Evolutionary conservation across 2,888 invertebrate genomes (phyloP).

Genomic region (Ophion obscuratus): DNA sequence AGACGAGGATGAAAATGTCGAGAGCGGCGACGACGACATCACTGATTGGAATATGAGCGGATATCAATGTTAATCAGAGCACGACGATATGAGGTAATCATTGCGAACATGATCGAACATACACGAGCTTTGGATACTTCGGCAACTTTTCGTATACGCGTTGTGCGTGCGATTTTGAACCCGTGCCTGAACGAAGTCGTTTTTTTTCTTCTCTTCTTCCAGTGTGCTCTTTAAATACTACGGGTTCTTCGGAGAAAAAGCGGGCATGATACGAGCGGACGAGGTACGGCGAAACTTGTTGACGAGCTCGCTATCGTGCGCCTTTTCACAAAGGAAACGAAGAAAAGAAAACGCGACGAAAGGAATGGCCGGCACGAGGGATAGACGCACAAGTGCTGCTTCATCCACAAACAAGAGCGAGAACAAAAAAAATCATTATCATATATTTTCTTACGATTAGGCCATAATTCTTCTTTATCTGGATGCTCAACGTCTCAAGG

Average conservation of each 20-base stretch:
- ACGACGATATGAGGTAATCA: background rate
- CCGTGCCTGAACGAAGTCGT: background rate
- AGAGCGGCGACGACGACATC: conserved; percentile 57
- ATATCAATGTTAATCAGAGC: conserved; percentile 37
- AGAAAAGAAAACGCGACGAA: conserved; percentile 2
- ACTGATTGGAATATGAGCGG: conserved; percentile 56
- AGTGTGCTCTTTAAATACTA: conserved; percentile 30
- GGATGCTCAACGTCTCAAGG: conserved; percentile 11
- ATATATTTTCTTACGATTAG: conserved; percentile 68
- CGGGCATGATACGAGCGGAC: background rate
- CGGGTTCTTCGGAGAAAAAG: conserved; percentile 28
- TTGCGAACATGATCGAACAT: background rate
- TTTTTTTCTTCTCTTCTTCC: conserved; percentile 5
- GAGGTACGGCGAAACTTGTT: conserved; percentile 2
- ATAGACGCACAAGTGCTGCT: conserved; percentile 50
- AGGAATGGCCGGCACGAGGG: conserved; percentile 9
- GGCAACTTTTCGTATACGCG: background rate
- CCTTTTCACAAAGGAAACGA: conserved; percentile 14
- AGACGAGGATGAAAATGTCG: conserved; percentile 29
- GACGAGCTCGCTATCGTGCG: background rate
- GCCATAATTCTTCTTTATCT: conserved; percentile 31
- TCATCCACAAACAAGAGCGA: conserved; percentile 31
- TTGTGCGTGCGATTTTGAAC: background rate
- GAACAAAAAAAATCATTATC: conserved; percentile 52
- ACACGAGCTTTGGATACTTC: background rate